A percentile compares a stretch with the other conserved stretches of the same genome.
phyloP scores from a whole-genome alignment of 2,797 vertebrate genomes.

The Phoebastria nigripes region DNA sequence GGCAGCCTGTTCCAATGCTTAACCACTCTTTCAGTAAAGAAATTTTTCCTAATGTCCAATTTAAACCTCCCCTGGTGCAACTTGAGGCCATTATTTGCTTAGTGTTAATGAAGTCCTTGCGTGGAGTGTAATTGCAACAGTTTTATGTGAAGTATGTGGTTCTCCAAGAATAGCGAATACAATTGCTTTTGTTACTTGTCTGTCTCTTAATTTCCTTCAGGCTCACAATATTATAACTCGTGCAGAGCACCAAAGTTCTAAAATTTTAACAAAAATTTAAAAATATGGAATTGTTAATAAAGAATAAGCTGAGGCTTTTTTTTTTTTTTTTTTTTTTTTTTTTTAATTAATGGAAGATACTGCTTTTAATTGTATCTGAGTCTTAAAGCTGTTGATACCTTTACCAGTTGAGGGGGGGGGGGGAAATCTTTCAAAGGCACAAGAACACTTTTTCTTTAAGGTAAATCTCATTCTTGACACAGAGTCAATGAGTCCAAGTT shows the following conservation, averaged over 20 bases:
- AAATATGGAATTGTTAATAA: neutral
- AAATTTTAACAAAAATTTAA: neutral
- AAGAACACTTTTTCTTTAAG: neutral
- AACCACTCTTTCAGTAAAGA: too few species aligned
- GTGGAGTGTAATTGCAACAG: neutral
- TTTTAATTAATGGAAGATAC: neutral
- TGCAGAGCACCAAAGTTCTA: neutral
- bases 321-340: neutral
- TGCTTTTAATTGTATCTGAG: neutral
- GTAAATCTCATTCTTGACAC: neutral
- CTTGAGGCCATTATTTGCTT: neutral
- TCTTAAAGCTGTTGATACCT: neutral
- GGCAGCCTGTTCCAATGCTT: too few species aligned
- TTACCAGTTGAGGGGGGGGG: neutral
- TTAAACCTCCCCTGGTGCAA: too few species aligned
- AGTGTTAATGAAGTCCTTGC: neutral
- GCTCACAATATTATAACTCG: neutral
- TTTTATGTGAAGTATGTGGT: neutral
- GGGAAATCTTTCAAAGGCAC: neutral
- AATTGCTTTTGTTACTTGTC: neutral
- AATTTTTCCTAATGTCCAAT: too few species aligned
- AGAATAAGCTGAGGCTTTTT: accelerated
- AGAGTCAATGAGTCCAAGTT: neutral
- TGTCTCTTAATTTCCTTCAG: neutral
- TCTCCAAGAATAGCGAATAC: neutral